phyloP scores from a whole-genome alignment of 2,113 vertebrate species.

The Ascaphus truei region DNA sequence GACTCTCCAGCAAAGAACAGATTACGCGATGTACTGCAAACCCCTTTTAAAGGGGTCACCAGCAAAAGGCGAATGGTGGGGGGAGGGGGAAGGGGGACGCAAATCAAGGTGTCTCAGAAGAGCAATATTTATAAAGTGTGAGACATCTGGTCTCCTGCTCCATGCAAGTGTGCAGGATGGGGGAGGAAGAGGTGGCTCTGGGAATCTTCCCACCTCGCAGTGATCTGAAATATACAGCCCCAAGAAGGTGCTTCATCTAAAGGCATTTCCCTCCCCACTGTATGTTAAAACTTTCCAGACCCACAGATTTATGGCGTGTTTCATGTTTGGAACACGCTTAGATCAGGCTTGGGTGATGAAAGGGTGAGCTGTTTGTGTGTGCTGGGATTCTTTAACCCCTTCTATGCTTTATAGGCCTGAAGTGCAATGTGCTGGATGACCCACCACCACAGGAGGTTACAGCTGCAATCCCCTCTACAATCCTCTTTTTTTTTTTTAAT shows the following conservation, averaged over 20 bases:
- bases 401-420: no score
- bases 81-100: constrained; percentile 32
- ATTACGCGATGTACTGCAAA: constrained; percentile 11
- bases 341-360: constrained; percentile 48
- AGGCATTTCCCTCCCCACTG: constrained; percentile 6
- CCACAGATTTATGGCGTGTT: constrained; percentile 47
- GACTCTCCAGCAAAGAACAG: not conserved
- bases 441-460: no score
- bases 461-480: no score
- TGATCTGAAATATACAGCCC: constrained; percentile 19
- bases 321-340: constrained; percentile 46
- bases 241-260: constrained; percentile 13
- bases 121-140: constrained; percentile 41
- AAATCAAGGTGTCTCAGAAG: constrained; percentile 37
- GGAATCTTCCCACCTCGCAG: constrained; percentile 21
- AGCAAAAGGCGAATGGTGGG: constrained; percentile 17
- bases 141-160: constrained; percentile 47
- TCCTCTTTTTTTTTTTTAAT: no score
- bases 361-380: constrained; percentile 45
- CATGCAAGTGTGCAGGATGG: not conserved
- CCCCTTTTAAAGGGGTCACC: not conserved
- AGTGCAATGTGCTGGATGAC: no score
- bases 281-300: constrained; percentile 39
- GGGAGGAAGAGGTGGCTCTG: not conserved
- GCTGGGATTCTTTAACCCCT: not conserved